These are phyloP conservation scores for Oryzias woworae DNA, from an alignment of 2,113 vertebrate genomes.

Conservation along the genomic window DNA sequence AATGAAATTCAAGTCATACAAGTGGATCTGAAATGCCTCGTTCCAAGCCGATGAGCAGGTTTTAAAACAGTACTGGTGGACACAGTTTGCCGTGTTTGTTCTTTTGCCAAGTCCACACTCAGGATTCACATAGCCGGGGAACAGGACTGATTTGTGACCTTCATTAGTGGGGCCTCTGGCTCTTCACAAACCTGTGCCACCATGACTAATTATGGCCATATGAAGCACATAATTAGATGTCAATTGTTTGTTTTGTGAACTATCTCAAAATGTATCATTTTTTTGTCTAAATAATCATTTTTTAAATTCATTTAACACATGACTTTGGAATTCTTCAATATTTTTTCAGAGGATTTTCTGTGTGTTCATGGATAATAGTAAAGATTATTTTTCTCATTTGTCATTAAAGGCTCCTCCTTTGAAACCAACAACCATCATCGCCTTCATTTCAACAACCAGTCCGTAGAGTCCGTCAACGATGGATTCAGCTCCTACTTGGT, in stretches of 20 bases:
- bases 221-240: constrained; percentile 37
- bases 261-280: not conserved
- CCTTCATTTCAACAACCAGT: constrained; percentile 79
- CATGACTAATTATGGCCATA: constrained; percentile 34
- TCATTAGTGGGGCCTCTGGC: constrained; percentile 9
- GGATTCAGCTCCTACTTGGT: constrained; percentile 90
- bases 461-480: constrained; percentile 87
- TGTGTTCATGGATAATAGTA: constrained; percentile 18
- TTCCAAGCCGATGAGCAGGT: constrained; percentile 68
- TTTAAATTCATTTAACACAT: no score
- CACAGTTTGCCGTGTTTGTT: constrained; percentile 41
- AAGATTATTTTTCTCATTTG: constrained; percentile 30
- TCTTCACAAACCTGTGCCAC: not conserved
- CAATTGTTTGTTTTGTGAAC: constrained; percentile 27
- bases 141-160: constrained; percentile 54
- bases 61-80: constrained; percentile 33
- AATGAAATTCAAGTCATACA: constrained; percentile 75
- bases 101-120: constrained; percentile 38
- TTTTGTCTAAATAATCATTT: no score
- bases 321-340: no score
- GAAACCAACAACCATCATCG: constrained; percentile 89
- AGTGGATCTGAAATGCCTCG: constrained; percentile 57
- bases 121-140: constrained; percentile 35
- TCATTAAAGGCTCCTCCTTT: constrained; percentile 88
- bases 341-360: not conserved